Evolutionary conservation across 1,140 invertebrate genomes (phyloP).

Genomic region (Lasaia peninsularis): DNA sequence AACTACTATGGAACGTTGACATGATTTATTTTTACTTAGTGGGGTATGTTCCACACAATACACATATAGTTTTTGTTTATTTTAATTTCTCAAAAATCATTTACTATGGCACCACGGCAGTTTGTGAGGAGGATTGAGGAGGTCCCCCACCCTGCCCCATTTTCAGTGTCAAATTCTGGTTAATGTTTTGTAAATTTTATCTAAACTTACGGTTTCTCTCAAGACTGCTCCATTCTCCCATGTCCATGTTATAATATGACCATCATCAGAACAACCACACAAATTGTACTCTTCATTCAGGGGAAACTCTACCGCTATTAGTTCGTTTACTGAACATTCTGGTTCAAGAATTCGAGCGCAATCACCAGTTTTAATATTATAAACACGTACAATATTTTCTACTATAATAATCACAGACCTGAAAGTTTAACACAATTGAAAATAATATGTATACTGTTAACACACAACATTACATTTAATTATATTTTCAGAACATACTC

Average conservation of each 20-base stretch:
- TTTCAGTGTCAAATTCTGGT: too few relatives aligned
- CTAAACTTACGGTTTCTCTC: slow-evolving; percentile 48
- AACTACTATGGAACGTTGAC: too few relatives aligned
- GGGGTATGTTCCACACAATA: too few relatives aligned
- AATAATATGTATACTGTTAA: not conserved
- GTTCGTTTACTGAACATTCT: slow-evolving; percentile 38
- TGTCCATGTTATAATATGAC: slow-evolving; percentile 62
- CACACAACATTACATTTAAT: too few relatives aligned
- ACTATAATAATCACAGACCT: slow-evolving; percentile 64
- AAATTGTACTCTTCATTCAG: slow-evolving; percentile 63
- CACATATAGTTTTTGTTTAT: too few relatives aligned
- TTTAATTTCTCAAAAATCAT: too few relatives aligned
- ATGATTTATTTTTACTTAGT: too few relatives aligned
- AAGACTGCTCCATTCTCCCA: slow-evolving; percentile 67
- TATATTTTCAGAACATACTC: slow-evolving; percentile 46
- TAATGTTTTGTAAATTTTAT: too few relatives aligned
- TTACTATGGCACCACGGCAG: too few relatives aligned
- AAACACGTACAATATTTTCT: slow-evolving; percentile 61
- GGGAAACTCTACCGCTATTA: slow-evolving; percentile 55
- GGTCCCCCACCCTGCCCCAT: too few relatives aligned
- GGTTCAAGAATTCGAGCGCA: slow-evolving; percentile 57
- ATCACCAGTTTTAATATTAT: slow-evolving; percentile 64
- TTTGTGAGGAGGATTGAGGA: too few relatives aligned
- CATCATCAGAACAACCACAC: slow-evolving; percentile 60
- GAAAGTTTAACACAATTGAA: slow-evolving; percentile 18